phyloP scores from a whole-genome alignment of 2,113 vertebrate genomes.

The Hiodon alosoides region DNA sequence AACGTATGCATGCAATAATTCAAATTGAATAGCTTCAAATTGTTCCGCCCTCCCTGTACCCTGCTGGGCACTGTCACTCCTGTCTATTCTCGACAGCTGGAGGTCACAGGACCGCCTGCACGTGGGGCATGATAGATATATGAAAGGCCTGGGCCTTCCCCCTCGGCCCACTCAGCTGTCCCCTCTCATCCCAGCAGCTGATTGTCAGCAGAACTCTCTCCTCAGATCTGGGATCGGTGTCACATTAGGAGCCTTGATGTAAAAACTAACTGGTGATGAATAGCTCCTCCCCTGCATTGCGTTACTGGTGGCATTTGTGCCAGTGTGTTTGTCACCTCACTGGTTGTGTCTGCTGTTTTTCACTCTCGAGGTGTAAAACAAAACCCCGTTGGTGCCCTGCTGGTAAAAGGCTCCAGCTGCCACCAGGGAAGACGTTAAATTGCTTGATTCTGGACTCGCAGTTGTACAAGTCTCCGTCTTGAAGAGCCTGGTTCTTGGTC shows the following conservation, averaged over 20 bases:
- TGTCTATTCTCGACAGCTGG: constrained; percentile 59
- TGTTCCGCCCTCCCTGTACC: constrained; percentile 16
- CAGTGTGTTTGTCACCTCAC: background rate
- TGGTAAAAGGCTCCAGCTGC: background rate
- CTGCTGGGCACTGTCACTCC: constrained; percentile 31
- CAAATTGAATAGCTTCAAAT: background rate
- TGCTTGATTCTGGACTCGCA: too few species aligned
- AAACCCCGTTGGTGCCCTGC: background rate
- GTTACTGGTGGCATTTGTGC: background rate
- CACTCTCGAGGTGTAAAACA: background rate
- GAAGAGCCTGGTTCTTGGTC: background rate
- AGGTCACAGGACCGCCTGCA: constrained; percentile 44
- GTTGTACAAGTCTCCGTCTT: background rate
- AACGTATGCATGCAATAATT: background rate
- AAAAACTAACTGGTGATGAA: background rate
- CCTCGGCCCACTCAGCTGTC: constrained; percentile 55
- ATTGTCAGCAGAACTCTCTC: background rate
- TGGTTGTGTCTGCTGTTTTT: background rate
- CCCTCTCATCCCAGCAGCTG: constrained; percentile 46
- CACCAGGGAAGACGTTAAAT: background rate
- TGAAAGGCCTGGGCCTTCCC: constrained; percentile 31
- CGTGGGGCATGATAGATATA: constrained; percentile 30
- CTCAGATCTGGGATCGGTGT: constrained; percentile 19
- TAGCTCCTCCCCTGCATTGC: background rate
- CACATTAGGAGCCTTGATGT: constrained; percentile 43